Base-by-base conservation (phyloP, 2,888 invertebrate genomes). In the Monopis laevigella region DNA sequence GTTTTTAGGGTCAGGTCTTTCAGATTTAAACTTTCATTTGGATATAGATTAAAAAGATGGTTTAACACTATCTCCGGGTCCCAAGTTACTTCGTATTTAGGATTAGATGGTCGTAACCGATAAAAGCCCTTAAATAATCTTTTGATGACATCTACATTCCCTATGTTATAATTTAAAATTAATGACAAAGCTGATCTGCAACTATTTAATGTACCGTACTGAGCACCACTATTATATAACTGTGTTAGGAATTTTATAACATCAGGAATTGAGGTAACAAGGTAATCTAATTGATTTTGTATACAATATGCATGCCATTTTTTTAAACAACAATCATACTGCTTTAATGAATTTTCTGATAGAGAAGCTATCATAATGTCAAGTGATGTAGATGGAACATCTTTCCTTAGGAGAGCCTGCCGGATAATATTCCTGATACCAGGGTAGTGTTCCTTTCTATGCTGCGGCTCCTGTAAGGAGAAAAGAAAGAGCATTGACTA, bases 401-500 rank as follows among this genome's bases (percentile, higher is more conserved):
- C 44, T 2, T 30, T 39, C 2, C 26, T 44, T 26, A 48, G 6
- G 18, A 49, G 12, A 13, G 45, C 14, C 14, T 50, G 19, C 49
- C 48, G 39, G 48, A 52, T 45, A 51, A 46, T 43, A 16, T 48
- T 32, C 39, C 50, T 34, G 34, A 12, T n/a, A 34, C 16, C 34
- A 34, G 34, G 34, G 34, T 34, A 16, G 11, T n/a, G 36, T 8
- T 34, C 34, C n/a, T 12, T 16, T 5, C 16, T 12, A 12, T 14
- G 34, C 4, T 12, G 34, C 7, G 17, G 36, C 3, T 4, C 14
- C 36, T 36, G 36, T 19, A 36, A 36, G 36, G 36, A 19, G 36
- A 36, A 19, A 7, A 4, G 10, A 39, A 27, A 10, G 26, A 19
- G 8, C 13, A 5, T 14, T 5, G 3, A 27, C 14, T 11, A 27